Evolutionary conservation across 1,140 invertebrate species (phyloP), one percentile per base, ranked within the genome.

Genomic region (Periplaneta americana): DNA sequence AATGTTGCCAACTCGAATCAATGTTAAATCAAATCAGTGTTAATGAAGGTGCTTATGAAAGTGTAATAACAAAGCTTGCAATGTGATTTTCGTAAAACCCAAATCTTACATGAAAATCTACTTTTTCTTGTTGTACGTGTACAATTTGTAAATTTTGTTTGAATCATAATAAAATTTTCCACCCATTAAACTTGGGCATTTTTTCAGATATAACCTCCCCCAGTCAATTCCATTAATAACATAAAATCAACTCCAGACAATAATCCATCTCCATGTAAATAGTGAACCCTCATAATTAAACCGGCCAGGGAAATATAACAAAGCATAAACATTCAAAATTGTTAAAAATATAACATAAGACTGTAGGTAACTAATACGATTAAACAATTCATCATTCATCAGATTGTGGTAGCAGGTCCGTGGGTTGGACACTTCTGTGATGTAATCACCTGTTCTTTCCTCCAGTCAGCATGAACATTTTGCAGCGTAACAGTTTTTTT

Each of bases 111-210:
- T 66, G 22, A 66, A 57, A 66, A 66, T 66, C 48, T 66, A 66
- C n/a, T 66, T 39, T 78, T 78, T 34, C 22, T 78, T 78, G 75
- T 34, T 76, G 76, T 78, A 78, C 76, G 76, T 66, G 48, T 78
- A 39, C 35, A 36, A 34, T 78, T 78, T 34, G 34, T 36, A 78
- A 78, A 78, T 78, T 78, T 77, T 78, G 36, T 78, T 78, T 37
- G 76, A 78, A 36, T 78, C 76, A 36, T 78, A 78, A 78, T 36
- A 36, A 78, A 78, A 78, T 36, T 78, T 78, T 78, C 36, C 76
- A 78, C 34, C 36, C 34, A 34, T 36, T 28, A 36, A 36, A 78
- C 34, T 39, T 78, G 34, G 76, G 34, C 33, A 78, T 78, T 78
- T 78, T 37, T 78, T 78, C 76, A 78, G 37, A 34, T 78, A 78